Base-by-base conservation (phyloP, 1,140 invertebrate species). In the Diachasmimorpha longicaudata region DNA sequence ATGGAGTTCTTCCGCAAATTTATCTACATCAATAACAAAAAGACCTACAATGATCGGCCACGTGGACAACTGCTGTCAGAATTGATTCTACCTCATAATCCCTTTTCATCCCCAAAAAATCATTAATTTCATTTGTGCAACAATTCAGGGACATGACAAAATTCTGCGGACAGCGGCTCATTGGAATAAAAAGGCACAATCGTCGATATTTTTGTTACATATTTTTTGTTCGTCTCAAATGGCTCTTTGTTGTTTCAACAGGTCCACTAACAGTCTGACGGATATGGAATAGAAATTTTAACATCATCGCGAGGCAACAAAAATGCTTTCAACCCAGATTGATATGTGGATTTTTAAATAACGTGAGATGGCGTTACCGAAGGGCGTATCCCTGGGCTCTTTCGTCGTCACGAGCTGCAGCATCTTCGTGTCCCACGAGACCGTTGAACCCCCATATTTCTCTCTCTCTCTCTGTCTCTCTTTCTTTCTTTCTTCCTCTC, bases 1-100 rank as follows among this genome's bases (percentile, higher is more conserved):
- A 87, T 88, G 77, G 81, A 85, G 81, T 82, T 81, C 79, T 82
- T 84, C 70, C 79, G 58, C 31, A 68, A 66, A 25, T 31, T 66
- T 11, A 63, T 63, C 23, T 31, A 14, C 25, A 25, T 66, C n/a
- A 23, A 66, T 66, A 14, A 31, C 21, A 66, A 66, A 23, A 66
- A 66, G 36, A 4, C 1, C 2, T 13, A 55, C 13, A n/a, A 52
- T 19, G 19, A 19, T 21, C 58, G 23, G 23, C 19, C 58, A 63
- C 58, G 1, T 63, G 58, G 31, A 63, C 19, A 63, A 19, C 1
- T 25, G 3, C 23, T 25, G 58, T 10, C 19, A 23, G 23, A 16
- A 1, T 52, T 52, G 2, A n/a, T 2, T 42, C 39, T 42, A 42
- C 9, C 39, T 10, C 13, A 13, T 10, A 42, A 9, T 42, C 39